Conservation (phyloP, 2,113 vertebrate species). For the Lutjanus erythropterus region DNA sequence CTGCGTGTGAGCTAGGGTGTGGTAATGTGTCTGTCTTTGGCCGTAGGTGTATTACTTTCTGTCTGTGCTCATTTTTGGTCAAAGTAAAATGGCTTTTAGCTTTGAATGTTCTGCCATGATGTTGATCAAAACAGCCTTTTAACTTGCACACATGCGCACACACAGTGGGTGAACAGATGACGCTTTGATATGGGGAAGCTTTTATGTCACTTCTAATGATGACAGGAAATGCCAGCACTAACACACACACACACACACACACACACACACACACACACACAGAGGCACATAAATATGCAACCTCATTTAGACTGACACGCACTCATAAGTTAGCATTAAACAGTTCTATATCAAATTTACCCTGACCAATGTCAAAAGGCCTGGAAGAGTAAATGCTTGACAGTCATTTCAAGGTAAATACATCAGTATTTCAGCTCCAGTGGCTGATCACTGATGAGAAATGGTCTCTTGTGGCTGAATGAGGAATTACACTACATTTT, state of each 20-base stretch:
- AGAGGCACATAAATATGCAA: background rate
- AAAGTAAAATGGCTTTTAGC: conserved; percentile 45
- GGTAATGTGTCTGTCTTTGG: background rate
- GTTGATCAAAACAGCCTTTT: conserved; percentile 69
- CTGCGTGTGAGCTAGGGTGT: background rate
- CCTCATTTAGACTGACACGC: no score
- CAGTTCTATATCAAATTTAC: no score
- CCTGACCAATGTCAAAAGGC: no score
- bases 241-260: conserved; percentile 20
- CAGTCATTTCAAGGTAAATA: conserved; percentile 5
- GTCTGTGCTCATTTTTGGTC: conserved; percentile 20
- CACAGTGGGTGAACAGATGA: conserved; percentile 64
- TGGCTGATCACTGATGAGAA: background rate
- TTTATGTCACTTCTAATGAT: conserved; percentile 71
- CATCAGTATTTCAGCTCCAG: background rate
- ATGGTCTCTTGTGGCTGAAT: conserved; percentile 30
- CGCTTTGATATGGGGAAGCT: conserved; percentile 72
- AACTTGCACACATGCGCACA: conserved; percentile 42
- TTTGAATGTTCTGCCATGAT: conserved; percentile 56
- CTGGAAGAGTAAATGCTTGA: no score
- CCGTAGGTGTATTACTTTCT: background rate
- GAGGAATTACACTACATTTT: background rate
- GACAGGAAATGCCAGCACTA: conserved; percentile 56
- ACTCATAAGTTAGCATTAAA: no score
- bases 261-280: background rate